Evolutionary conservation across 2,797 vertebrate species (phyloP), one percentile per base, ranked within the genome.

Genomic region (Psittacula echo): DNA sequence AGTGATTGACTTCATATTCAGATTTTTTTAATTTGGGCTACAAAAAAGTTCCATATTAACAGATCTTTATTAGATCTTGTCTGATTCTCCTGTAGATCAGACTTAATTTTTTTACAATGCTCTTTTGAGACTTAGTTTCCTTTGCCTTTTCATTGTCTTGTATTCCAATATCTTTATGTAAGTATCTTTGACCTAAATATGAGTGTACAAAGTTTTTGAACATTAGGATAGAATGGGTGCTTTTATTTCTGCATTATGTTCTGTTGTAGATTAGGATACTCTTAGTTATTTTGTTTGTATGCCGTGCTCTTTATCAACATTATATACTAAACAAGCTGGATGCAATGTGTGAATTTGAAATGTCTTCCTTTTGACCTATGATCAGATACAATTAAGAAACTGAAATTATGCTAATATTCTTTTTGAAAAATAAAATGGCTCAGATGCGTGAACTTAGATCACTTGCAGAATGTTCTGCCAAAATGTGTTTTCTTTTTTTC

Each of bases 381-480:
- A 20, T 87, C 58, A 44, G 53, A 41, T 78, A 24, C 8, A 86
- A 21, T 72, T 84, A 39, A 53, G 47, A 89, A 89, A 51, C 27
- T n/a, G 61, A 65, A 47, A 45, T 88, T n/a, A 15, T 58, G 19
- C 19, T 56, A 4, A 18, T 60, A 13, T 41, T 88, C 10, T 60
- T 86, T 82, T 61, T 53, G 32, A 27, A 42, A 32, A 42, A 27
- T 29, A 6, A 70, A 48, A 61, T 24, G 11, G 3, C 50, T 89
- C 32, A 23, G 3, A 73, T 23, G 32, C 27, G 0, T 18, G 54
- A 68, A 39, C 61, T 84, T 30, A 19, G 39, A 20, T 54, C 0
- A 0, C 39, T 62, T 0, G 0, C 39, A 1, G 8, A 39, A 7
- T 45, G 44, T 54, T 78, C 53, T 60, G 65, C 30, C 18, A 4